phyloP scores from a whole-genome alignment of 1,140 invertebrate genomes.

The Drosophila tani region DNA sequence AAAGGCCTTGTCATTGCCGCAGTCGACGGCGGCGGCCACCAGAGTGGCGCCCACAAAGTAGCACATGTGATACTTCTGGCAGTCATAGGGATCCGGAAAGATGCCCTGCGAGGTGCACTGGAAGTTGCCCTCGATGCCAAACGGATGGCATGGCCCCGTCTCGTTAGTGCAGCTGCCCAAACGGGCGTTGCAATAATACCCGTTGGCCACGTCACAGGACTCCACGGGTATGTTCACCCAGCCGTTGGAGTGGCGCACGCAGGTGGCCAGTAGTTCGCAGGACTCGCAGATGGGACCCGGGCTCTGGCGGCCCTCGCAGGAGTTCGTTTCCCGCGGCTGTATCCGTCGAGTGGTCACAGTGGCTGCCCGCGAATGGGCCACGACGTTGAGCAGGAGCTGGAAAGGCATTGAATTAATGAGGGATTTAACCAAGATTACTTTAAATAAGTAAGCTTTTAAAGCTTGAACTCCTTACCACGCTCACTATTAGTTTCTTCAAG shows the following conservation, averaged over 20 bases:
- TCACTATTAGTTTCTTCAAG: slow-evolving; percentile 34
- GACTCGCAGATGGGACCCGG: slow-evolving; percentile 81
- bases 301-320: slow-evolving; percentile 68
- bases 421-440: neutral
- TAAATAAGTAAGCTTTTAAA: neutral
- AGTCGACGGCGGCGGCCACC: slow-evolving; percentile 73
- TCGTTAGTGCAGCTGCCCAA: slow-evolving; percentile 71
- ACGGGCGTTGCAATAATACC: slow-evolving; percentile 77
- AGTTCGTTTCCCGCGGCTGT: slow-evolving; percentile 71
- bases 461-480: slow-evolving; percentile 39
- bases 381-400: slow-evolving; percentile 51
- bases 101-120: slow-evolving; percentile 82
- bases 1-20: slow-evolving; percentile 77
- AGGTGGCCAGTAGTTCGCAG: slow-evolving; percentile 78
- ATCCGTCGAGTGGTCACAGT: slow-evolving; percentile 56
- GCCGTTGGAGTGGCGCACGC: slow-evolving; percentile 75
- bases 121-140: slow-evolving; percentile 79
- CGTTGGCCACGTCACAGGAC: slow-evolving; percentile 76
- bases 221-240: slow-evolving; percentile 84
- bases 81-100: slow-evolving; percentile 85
- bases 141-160: slow-evolving; percentile 81
- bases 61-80: slow-evolving; percentile 85
- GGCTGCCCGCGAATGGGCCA: slow-evolving; percentile 22
- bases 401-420: neutral
- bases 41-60: slow-evolving; percentile 71